Conservation (phyloP, 2,888 invertebrate species). For the Automeris io region DNA sequence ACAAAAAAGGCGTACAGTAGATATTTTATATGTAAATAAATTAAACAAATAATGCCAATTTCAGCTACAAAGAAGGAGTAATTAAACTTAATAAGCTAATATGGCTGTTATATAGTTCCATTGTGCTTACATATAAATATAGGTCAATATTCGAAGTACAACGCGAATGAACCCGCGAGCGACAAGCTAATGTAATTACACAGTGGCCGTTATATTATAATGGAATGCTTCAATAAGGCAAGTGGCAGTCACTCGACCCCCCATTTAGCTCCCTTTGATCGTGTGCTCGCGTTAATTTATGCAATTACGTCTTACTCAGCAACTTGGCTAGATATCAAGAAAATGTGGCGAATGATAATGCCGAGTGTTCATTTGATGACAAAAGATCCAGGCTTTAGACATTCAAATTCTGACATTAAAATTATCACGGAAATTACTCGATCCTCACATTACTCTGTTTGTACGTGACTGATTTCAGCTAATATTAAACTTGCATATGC, state of each 20-base stretch:
- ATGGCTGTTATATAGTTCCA: too few species aligned
- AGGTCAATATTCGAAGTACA: background rate
- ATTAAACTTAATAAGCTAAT: too few species aligned
- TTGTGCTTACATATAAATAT: too few species aligned
- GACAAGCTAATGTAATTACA: slow-evolving; percentile 10
- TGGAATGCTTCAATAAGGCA: slow-evolving; percentile 22
- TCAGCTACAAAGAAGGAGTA: too few species aligned
- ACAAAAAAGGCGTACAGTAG: too few species aligned
- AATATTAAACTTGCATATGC: too few species aligned
- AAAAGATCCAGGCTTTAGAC: slow-evolving; percentile 9
- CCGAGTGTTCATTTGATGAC: slow-evolving; percentile 9
- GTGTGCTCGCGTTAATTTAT: slow-evolving; percentile 42
- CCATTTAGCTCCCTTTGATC: slow-evolving; percentile 40
- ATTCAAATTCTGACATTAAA: background rate
- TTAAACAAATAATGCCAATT: too few species aligned
- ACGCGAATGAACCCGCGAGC: background rate
- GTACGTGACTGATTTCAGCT: too few species aligned
- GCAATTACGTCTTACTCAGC: slow-evolving; percentile 41
- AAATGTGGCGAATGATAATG: slow-evolving; percentile 24
- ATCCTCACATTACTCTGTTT: too few species aligned
- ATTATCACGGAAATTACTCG: background rate
- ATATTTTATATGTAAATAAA: too few species aligned
- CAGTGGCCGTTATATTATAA: slow-evolving; percentile 22
- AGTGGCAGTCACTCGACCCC: slow-evolving; percentile 24
- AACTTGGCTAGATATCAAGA: slow-evolving; percentile 37